Evolutionary conservation across 2,113 vertebrate genomes (phyloP).

Genomic region (Petroica traversi): DNA sequence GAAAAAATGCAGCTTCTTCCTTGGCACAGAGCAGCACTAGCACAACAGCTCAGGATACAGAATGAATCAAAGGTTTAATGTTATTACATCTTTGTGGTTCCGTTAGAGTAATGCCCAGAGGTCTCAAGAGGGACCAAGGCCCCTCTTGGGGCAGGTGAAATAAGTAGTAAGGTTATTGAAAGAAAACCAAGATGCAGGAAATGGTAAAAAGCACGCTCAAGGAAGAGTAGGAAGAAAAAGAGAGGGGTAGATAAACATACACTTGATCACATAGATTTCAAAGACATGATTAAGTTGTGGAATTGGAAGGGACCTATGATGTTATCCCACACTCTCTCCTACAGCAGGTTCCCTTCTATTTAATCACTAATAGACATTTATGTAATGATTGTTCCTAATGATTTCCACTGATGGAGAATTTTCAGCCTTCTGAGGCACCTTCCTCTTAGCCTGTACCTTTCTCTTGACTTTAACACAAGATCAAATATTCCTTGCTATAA

Average conservation of each 20-base stretch:
- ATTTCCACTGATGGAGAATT: background rate
- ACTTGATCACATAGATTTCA: background rate
- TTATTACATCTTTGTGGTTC: constrained; percentile 31
- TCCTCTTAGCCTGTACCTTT: background rate
- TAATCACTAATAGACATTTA: background rate
- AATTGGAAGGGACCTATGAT: background rate
- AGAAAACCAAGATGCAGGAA: background rate
- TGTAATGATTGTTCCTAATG: background rate
- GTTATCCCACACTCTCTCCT: background rate
- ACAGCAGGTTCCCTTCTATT: background rate
- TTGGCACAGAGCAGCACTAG: background rate
- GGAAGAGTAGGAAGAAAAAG: background rate
- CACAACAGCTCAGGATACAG: background rate
- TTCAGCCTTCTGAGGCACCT: background rate
- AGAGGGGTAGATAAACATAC: background rate
- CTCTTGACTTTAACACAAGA: background rate
- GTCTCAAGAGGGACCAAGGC: background rate
- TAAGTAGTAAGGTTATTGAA: background rate
- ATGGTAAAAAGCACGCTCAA: background rate
- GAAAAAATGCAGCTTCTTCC: background rate
- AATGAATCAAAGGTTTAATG: constrained; percentile 35
- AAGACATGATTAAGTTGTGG: background rate
- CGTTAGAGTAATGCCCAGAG: background rate
- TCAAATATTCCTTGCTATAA: background rate
- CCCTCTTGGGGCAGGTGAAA: background rate